These are phyloP conservation scores for Notothenia coriiceps DNA, from an alignment of 2,113 vertebrate species.

Conservation along the genomic window DNA sequence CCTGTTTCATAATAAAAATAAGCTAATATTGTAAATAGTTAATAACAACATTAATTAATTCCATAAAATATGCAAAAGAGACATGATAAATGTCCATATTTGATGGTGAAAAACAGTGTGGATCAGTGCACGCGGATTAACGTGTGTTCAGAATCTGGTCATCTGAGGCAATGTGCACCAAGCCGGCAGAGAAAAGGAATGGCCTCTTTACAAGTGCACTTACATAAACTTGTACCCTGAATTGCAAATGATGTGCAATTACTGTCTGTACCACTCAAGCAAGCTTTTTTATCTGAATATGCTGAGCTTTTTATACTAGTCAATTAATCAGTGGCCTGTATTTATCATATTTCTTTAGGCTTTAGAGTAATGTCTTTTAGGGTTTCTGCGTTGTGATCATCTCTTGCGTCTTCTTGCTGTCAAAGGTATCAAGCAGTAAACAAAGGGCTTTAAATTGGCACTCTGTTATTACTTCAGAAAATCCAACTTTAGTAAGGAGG, in stretches of 20 bases:
- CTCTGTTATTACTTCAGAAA: background rate
- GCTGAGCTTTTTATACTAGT: background rate
- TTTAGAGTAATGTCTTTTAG: background rate
- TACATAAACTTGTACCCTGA: slow-evolving; percentile 17
- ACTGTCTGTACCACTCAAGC: background rate
- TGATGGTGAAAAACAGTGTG: slow-evolving; percentile 43
- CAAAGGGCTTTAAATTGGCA: background rate
- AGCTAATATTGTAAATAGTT: slow-evolving; percentile 58
- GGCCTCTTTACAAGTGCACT: slow-evolving; percentile 5
- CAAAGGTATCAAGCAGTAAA: background rate
- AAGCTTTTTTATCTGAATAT: background rate
- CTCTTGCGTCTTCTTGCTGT: background rate
- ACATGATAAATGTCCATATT: slow-evolving; percentile 53
- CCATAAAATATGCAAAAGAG: slow-evolving; percentile 66
- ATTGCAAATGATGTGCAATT: slow-evolving; percentile 24
- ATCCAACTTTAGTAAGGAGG: background rate
- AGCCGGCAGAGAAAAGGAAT: background rate
- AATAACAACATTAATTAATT: slow-evolving; percentile 53
- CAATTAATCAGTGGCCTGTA: background rate
- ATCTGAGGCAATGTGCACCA: slow-evolving; percentile 30
- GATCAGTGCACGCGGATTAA: slow-evolving; percentile 38
- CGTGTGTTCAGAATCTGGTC: slow-evolving; percentile 27
- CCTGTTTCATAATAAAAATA: slow-evolving; percentile 33
- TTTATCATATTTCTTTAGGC: background rate
- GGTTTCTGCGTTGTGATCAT: background rate